Percentiles rank a stretch among this genome's conserved stretches.
These are phyloP conservation scores for Leptinotarsa undecemlineata DNA, from an alignment of 1,140 invertebrate species.

Conservation along the genomic window DNA sequence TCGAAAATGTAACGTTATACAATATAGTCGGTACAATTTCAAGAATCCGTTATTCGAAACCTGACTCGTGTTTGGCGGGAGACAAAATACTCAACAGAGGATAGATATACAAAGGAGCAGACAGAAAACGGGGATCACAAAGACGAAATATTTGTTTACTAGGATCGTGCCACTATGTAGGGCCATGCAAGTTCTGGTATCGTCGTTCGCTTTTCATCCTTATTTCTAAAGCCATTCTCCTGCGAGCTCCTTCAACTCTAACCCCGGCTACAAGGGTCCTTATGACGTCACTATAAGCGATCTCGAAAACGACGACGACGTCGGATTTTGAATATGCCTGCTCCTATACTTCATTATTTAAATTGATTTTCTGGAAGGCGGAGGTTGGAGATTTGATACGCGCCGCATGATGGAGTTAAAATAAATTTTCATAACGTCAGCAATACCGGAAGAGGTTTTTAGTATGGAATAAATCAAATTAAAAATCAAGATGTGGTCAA, in stretches of 20 bases:
- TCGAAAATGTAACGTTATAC: not conserved
- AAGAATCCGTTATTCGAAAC: not conserved
- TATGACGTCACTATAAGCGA: not conserved
- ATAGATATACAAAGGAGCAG: not conserved
- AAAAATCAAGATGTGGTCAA: too few species aligned
- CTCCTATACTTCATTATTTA: slow-evolving; percentile 4
- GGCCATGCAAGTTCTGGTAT: not conserved
- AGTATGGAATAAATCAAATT: not conserved
- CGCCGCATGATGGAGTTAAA: not conserved
- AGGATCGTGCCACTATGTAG: not conserved
- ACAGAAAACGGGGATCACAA: slow-evolving; percentile 5
- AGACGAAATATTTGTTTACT: slow-evolving; percentile 6
- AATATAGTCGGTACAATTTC: not conserved
- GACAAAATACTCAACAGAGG: not conserved
- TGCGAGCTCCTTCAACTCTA: not conserved
- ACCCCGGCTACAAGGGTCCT: not conserved
- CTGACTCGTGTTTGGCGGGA: not conserved
- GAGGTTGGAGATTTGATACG: not conserved
- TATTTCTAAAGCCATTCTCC: not conserved
- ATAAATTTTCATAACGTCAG: not conserved
- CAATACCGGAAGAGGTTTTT: not conserved
- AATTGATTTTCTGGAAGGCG: not conserved
- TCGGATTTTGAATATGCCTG: slow-evolving; percentile 5
- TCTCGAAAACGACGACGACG: slow-evolving; percentile 5
- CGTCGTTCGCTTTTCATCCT: not conserved